These are phyloP conservation scores for Calameuta idolon DNA, from an alignment of 2,888 invertebrate species.

Conservation along the genomic window DNA sequence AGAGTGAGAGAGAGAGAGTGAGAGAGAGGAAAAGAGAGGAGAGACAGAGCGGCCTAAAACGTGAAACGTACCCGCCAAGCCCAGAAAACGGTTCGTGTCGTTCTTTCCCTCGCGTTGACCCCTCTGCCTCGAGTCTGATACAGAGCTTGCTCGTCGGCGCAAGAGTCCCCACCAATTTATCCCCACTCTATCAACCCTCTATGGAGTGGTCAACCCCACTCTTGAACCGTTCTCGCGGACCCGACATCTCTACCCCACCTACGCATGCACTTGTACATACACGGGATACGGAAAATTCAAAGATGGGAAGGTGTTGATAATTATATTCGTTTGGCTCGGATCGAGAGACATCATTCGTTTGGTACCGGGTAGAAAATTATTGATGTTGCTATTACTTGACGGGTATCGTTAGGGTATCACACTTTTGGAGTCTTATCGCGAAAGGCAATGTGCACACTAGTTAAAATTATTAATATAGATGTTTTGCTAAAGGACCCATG, in stretches of 20 bases:
- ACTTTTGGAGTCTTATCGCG: background rate
- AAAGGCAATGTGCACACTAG: background rate
- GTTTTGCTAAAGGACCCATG: background rate
- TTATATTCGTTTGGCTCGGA: background rate
- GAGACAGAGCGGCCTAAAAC: slow-evolving; percentile 17
- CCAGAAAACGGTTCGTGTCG: slow-evolving; percentile 61
- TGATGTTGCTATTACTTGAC: background rate
- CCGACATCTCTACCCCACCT: slow-evolving; percentile 12
- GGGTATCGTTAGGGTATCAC: background rate
- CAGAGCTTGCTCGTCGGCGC: slow-evolving; percentile 52
- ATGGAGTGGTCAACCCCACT: slow-evolving; percentile 15
- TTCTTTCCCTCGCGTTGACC: slow-evolving; percentile 63
- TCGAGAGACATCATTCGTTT: background rate
- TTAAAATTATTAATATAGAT: background rate
- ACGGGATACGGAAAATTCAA: background rate
- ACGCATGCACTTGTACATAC: slow-evolving; percentile 2
- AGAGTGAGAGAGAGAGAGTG: slow-evolving; percentile 19
- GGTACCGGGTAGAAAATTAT: background rate
- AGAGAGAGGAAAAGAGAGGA: slow-evolving; percentile 14
- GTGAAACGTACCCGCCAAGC: slow-evolving; percentile 61
- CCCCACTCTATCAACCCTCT: slow-evolving; percentile 16
- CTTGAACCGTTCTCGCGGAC: slow-evolving; percentile 11
- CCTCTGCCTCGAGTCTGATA: slow-evolving; percentile 65
- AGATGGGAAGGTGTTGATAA: slow-evolving; percentile 5
- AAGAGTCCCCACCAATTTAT: slow-evolving; percentile 36